Base-by-base conservation (phyloP, 2,113 vertebrate genomes). In the Rhabdornis inornatus region DNA sequence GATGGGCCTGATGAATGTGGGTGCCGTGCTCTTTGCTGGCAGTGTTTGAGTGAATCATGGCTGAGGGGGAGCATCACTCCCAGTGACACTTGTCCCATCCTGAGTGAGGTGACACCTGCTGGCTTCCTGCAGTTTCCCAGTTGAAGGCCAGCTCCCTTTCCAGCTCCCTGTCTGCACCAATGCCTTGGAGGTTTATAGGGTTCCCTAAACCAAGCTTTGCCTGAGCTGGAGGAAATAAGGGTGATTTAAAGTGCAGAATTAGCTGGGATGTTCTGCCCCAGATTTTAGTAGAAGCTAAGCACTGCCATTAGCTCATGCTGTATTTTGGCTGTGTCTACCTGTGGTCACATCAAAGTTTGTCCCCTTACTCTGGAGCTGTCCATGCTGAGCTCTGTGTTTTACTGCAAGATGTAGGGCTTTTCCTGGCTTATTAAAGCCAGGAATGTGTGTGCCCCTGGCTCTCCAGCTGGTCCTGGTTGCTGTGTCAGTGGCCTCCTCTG, bases 81-180 rank as follows among this genome's bases (percentile, higher is more conserved):
- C 39, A 35, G n/a, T 39, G 39, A 53, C 24, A 3, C 0, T 0
- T 33, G 23, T 56, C 53, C 45, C 31, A 49, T 20, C 37, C 25
- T 10, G 23, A 55, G 33, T 0, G 31, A 92, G 63, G 81, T 80
- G 82, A 61, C 7, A 18, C 8, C 11, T 16, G 12, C n/a, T 65
- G 45, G 6, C 21, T 47, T 89, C 28, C 64, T 74, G 39, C 40
- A 30, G 28, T 1, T 13, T 74, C 25, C 13, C 10, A 12, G 27
- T 7, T 47, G 49, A 71, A 88, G 30, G 3, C 20, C 47, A 78
- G 13, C 37, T 93, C 60, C 40, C 40, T 47, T 60, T 65, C 42
- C 55, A 65, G 21, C 9, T 52, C 49, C 12, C 24, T 87, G 52
- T 17, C 37, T 12, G 22, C 68, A 13, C 28, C 37, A 45, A 12